These are phyloP conservation scores for Brachypteracias leptosomus DNA, from an alignment of 2,113 vertebrate genomes.

Conservation along the genomic window DNA sequence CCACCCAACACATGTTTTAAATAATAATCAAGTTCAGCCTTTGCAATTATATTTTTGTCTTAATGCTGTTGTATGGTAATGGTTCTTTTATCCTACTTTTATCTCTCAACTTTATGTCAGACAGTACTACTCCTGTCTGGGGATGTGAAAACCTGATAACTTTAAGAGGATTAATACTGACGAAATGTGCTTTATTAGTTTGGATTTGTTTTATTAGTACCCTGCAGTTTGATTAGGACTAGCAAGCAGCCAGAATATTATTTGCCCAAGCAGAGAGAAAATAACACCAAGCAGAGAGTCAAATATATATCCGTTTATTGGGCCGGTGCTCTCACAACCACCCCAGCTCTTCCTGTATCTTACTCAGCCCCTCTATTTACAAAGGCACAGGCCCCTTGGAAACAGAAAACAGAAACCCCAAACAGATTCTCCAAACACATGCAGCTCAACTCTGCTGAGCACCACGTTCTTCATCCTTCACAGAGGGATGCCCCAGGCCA, in stretches of 20 bases:
- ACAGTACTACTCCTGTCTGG: slow-evolving; percentile 54
- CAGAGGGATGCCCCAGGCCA: background rate
- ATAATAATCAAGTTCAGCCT: slow-evolving; percentile 68
- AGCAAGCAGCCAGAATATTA: slow-evolving; percentile 52
- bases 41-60: slow-evolving; percentile 70
- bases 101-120: slow-evolving; percentile 69
- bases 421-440: background rate
- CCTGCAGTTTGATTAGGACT: slow-evolving; percentile 72
- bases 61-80: slow-evolving; percentile 61
- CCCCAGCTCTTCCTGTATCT: slow-evolving; percentile 12
- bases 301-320: slow-evolving; percentile 55
- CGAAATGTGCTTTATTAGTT: slow-evolving; percentile 74
- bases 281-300: slow-evolving; percentile 69
- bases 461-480: background rate
- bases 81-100: slow-evolving; percentile 67
- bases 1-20: slow-evolving; percentile 71
- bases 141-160: slow-evolving; percentile 70
- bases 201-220: slow-evolving; percentile 77
- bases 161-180: slow-evolving; percentile 74
- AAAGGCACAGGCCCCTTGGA: background rate
- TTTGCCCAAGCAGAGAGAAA: slow-evolving; percentile 72
- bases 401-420: slow-evolving; percentile 25
- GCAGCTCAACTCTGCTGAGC: background rate
- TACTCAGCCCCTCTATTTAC: background rate
- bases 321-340: slow-evolving; percentile 9